Conservation (phyloP, 1,140 invertebrate genomes). For the Apis laboriosa region DNA sequence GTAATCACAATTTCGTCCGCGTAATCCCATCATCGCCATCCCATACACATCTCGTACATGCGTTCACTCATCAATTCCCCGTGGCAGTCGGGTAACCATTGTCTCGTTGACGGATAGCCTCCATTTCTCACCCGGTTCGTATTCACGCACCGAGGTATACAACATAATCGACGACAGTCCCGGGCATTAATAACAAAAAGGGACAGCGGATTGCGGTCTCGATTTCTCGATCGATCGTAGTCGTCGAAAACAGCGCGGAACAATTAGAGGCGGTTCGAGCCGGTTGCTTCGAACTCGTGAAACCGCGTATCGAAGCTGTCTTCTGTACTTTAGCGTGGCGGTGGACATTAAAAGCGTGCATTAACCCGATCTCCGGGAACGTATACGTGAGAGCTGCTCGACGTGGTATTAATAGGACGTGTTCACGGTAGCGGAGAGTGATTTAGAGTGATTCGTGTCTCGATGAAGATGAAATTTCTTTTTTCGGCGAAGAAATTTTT, state of each 20-base stretch:
- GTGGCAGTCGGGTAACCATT: slow-evolving; percentile 55
- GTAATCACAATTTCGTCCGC: slow-evolving; percentile 40
- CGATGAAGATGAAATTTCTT: background rate
- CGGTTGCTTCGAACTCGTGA: slow-evolving; percentile 10
- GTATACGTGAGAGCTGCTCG: slow-evolving; percentile 15
- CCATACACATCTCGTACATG: background rate
- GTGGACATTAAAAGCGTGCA: slow-evolving; percentile 54
- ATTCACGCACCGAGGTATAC: slow-evolving; percentile 36
- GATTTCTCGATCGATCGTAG: slow-evolving; percentile 6
- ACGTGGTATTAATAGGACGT: slow-evolving; percentile 64
- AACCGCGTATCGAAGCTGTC: slow-evolving; percentile 55
- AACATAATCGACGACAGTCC: slow-evolving; percentile 57
- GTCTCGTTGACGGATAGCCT: slow-evolving; percentile 62
- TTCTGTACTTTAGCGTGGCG: slow-evolving; percentile 61
- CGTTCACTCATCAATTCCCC: slow-evolving; percentile 51
- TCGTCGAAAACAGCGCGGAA: background rate
- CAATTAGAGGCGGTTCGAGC: background rate
- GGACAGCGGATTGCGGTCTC: background rate
- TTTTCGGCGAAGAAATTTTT: background rate
- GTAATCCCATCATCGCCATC: slow-evolving; percentile 35
- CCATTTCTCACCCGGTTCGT: slow-evolving; percentile 46
- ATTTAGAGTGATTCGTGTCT: slow-evolving; percentile 45
- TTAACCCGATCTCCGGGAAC: slow-evolving; percentile 41
- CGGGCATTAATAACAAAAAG: slow-evolving; percentile 58
- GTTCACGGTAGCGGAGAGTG: slow-evolving; percentile 58